These are phyloP conservation scores for Sceloporus tristichus DNA, from an alignment of 2,113 vertebrate genomes.

Conservation along the genomic window DNA sequence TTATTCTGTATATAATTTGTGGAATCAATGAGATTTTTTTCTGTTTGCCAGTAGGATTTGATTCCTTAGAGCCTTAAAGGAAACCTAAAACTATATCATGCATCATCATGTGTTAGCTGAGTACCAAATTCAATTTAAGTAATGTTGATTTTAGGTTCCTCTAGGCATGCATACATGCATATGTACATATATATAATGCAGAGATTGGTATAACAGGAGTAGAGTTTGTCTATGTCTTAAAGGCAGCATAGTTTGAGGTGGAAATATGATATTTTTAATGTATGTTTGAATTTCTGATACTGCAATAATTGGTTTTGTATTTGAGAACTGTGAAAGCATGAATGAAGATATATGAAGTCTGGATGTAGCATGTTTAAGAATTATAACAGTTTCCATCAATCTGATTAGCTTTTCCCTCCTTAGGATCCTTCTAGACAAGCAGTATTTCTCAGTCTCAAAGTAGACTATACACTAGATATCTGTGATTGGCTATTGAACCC, in stretches of 20 bases:
- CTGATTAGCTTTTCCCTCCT: no score
- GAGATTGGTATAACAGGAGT: neutral
- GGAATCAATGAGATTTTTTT: conserved; percentile 30
- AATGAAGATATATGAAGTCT: neutral
- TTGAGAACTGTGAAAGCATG: neutral
- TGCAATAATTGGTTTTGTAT: neutral
- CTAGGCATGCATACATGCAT: neutral
- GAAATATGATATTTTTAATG: neutral
- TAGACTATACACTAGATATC: no score
- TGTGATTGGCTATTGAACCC: neutral
- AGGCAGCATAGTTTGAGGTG: neutral
- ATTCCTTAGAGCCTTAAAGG: neutral
- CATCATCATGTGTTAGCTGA: neutral
- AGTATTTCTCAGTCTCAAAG: neutral
- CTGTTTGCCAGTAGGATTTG: neutral
- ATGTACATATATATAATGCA: no score
- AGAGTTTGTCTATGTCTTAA: neutral
- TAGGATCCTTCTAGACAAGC: neutral
- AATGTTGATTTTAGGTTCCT: neutral
- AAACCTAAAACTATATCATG: neutral
- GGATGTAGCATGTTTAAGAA: neutral
- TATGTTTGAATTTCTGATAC: neutral
- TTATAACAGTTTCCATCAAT: no score
- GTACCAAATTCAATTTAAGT: conserved; percentile 19
- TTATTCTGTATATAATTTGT: conserved; percentile 15